These are phyloP conservation scores for Sycophaga agraensis DNA, from an alignment of 1,140 invertebrate genomes.

Conservation along the genomic window DNA sequence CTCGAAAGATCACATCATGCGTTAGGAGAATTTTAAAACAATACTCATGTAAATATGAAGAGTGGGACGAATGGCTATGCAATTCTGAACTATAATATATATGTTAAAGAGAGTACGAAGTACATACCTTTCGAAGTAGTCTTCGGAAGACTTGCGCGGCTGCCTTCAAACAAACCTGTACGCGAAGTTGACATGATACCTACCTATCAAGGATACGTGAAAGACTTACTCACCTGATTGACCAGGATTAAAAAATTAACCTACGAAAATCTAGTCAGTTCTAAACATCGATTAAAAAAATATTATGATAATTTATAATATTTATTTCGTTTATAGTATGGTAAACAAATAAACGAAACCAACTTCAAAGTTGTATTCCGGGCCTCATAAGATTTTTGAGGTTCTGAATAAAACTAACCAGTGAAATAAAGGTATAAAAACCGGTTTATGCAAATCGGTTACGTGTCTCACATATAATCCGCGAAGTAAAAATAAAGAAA, in stretches of 20 bases:
- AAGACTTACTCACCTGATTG: not conserved
- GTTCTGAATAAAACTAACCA: no score
- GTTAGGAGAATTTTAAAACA: not conserved
- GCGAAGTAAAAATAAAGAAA: not conserved
- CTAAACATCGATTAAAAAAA: no score
- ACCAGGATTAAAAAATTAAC: no score
- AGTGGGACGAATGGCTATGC: not conserved
- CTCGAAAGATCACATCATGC: not conserved
- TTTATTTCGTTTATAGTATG: no score
- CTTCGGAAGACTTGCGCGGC: slow-evolving; percentile 18
- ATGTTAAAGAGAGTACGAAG: not conserved
- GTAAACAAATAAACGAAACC: no score
- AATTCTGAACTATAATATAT: not conserved
- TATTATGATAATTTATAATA: no score
- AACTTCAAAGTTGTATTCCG: no score
- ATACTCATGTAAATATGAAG: not conserved
- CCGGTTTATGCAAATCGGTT: no score
- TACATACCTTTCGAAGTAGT: slow-evolving; percentile 1
- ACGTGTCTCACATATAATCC: no score
- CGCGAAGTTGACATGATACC: not conserved
- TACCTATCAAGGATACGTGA: not conserved
- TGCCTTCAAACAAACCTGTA: slow-evolving; percentile 11
- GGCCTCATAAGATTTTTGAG: no score
- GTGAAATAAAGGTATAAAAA: no score
- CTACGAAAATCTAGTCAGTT: no score